These are phyloP conservation scores for Drosophila albomicans DNA, from an alignment of 1,140 invertebrate genomes.

Conservation along the genomic window DNA sequence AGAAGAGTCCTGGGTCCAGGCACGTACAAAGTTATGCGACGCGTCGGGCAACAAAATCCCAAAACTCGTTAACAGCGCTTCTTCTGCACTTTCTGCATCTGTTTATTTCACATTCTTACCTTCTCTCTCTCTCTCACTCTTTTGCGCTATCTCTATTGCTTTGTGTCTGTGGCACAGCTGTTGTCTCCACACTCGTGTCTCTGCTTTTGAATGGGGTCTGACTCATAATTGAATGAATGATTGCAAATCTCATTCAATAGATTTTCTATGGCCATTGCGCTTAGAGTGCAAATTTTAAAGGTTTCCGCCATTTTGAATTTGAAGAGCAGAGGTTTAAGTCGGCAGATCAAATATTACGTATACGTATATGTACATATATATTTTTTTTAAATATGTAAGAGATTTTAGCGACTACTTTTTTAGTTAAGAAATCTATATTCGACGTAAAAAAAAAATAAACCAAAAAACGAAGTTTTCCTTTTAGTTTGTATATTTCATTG, in stretches of 20 bases:
- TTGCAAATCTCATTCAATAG: slow-evolving; percentile 34
- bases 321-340: no score
- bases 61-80: slow-evolving; percentile 75
- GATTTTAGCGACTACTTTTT: no score
- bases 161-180: slow-evolving; percentile 25
- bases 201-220: slow-evolving; percentile 11
- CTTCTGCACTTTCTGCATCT: slow-evolving; percentile 44
- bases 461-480: no score
- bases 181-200: slow-evolving; percentile 4
- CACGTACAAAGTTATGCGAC: slow-evolving; percentile 69
- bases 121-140: not conserved
- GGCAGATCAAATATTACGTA: no score
- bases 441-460: no score
- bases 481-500: no score
- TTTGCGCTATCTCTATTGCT: slow-evolving; percentile 6
- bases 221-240: slow-evolving; percentile 52
- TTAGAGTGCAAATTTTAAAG: not conserved
- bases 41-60: slow-evolving; percentile 45
- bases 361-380: no score
- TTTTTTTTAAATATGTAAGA: no score
- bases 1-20: slow-evolving; percentile 3
- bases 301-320: no score
- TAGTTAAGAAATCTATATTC: no score
- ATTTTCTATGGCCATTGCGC: slow-evolving; percentile 18
- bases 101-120: not conserved